Percentiles rank a stretch among this genome's conserved stretches.
Conservation (phyloP, 2,797 vertebrate species). For the Morus bassanus region DNA sequence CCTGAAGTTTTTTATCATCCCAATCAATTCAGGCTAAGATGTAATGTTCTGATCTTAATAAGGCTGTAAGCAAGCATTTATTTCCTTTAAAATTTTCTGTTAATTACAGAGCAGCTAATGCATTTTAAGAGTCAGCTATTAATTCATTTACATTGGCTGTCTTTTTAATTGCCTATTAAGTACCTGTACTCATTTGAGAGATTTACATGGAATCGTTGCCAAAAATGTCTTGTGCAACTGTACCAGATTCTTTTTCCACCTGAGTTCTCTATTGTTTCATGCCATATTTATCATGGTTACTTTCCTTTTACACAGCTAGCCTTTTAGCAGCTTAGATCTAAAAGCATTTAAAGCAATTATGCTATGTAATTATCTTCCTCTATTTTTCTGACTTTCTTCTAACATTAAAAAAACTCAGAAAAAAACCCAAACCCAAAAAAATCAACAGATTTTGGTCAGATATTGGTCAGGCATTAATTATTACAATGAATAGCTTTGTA, state of each 20-base stretch:
- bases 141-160: constrained; percentile 31
- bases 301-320: neutral
- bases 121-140: constrained; percentile 24
- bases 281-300: constrained; percentile 25
- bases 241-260: neutral
- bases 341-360: constrained; percentile 36
- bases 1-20: neutral
- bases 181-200: neutral
- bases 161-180: constrained; percentile 41
- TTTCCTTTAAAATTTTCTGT: constrained; percentile 44
- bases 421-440: neutral
- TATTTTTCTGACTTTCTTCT: neutral
- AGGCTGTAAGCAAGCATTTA: constrained; percentile 31
- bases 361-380: neutral
- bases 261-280: constrained; percentile 9
- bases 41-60: constrained; percentile 7
- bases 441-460: neutral
- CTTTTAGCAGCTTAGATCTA: constrained; percentile 11
- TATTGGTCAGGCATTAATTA: neutral
- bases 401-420: neutral
- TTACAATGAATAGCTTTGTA: neutral
- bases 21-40: neutral
- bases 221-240: neutral
- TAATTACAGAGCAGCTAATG: constrained; percentile 41
- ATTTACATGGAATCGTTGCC: neutral